phyloP scores from a whole-genome alignment of 2,797 vertebrate genomes.

The Urocyon cinereoargenteus region DNA sequence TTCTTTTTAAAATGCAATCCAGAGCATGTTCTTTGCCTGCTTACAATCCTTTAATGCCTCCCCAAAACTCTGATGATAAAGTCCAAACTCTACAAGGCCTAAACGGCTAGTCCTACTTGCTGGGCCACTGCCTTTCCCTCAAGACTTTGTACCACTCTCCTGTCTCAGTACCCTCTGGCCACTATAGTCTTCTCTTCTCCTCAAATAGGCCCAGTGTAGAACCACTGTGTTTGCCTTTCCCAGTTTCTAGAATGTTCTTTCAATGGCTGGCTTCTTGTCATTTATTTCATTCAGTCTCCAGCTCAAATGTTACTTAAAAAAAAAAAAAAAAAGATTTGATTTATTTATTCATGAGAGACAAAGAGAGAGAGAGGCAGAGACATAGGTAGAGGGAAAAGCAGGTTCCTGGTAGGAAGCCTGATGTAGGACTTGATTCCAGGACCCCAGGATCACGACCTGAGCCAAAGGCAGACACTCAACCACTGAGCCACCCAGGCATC shows the following conservation, averaged over 20 bases:
- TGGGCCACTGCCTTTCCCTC: not conserved
- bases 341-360: no score
- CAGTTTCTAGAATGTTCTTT: slow-evolving; percentile 21
- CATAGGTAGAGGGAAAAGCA: no score
- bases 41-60: not conserved
- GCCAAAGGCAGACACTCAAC: no score
- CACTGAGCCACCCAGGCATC: no score
- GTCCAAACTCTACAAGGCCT: not conserved
- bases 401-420: no score
- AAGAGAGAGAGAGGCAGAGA: no score
- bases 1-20: not conserved
- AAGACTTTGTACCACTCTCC: not conserved
- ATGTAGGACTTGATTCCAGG: no score
- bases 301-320: not conserved
- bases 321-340: no score
- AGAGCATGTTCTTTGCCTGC: not conserved
- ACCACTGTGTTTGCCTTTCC: not conserved
- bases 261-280: not conserved
- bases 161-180: fast-evolving
- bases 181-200: not conserved
- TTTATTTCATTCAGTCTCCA: not conserved
- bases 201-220: not conserved
- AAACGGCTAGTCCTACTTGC: not conserved
- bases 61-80: not conserved
- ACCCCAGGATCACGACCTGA: no score